phyloP scores from a whole-genome alignment of 2,113 vertebrate genomes.

The Colistium nudipinnis region DNA sequence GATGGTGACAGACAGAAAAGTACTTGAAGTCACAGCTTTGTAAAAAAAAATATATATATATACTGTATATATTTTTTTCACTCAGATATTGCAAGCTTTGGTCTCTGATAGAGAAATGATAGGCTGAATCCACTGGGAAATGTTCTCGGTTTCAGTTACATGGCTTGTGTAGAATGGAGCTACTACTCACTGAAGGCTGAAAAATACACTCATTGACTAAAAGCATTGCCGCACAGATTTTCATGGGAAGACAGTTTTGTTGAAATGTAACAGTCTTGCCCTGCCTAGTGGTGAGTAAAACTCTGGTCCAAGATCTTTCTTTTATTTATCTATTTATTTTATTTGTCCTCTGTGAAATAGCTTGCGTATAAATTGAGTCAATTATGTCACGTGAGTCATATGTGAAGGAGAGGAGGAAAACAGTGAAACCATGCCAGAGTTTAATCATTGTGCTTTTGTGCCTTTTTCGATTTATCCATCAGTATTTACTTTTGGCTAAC shows the following conservation, averaged over 20 bases:
- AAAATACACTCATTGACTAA: too few species aligned
- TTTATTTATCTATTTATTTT: too few species aligned
- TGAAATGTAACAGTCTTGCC: too few species aligned
- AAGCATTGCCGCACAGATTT: too few species aligned
- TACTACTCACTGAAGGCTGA: neutral
- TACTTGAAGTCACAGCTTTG: neutral
- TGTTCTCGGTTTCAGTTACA: neutral
- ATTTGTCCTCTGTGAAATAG: constrained; percentile 16
- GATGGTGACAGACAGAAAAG: neutral
- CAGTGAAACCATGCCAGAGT: constrained; percentile 4
- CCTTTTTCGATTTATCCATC: constrained; percentile 4
- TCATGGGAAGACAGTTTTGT: too few species aligned
- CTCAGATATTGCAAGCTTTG: neutral
- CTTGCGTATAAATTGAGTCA: constrained; percentile 3
- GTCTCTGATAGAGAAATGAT: neutral
- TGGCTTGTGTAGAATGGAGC: neutral
- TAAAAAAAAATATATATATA: neutral
- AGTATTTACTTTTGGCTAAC: constrained; percentile 15
- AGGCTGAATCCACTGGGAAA: neutral
- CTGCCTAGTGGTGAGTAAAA: too few species aligned
- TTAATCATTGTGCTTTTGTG: constrained; percentile 16
- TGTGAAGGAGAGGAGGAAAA: constrained; percentile 30
- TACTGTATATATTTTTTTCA: neutral
- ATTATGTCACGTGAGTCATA: constrained; percentile 20
- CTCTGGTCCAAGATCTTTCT: too few species aligned